These are phyloP conservation scores for Mesitornis unicolor DNA, from an alignment of 2,113 vertebrate genomes.

Conservation along the genomic window DNA sequence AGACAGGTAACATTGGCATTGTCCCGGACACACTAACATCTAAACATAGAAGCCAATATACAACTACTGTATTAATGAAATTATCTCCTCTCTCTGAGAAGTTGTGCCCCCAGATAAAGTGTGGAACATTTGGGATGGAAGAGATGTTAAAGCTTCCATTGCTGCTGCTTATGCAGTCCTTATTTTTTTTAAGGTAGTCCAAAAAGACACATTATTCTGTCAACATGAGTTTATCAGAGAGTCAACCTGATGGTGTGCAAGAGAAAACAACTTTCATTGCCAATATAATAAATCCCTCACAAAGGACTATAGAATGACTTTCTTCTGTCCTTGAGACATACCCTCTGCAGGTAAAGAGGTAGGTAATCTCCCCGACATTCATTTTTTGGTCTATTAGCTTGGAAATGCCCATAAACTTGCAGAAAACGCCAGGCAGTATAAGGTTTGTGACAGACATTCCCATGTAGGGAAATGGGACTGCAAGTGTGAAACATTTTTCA, in stretches of 20 bases:
- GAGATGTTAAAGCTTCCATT: neutral
- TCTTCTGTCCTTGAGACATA: neutral
- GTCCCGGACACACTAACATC: neutral
- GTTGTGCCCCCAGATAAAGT: neutral
- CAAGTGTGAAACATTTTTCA: neutral
- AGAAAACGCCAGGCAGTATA: neutral
- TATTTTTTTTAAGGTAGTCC: neutral
- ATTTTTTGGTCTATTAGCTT: neutral
- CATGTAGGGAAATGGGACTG: neutral
- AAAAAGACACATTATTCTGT: neutral
- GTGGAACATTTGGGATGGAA: neutral
- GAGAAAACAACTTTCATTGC: neutral
- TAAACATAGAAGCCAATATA: neutral
- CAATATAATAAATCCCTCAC: neutral
- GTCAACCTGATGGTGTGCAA: neutral
- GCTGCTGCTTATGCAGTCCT: neutral
- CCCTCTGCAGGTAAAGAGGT: neutral
- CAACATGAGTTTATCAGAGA: neutral
- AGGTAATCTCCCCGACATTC: neutral
- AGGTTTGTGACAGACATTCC: neutral
- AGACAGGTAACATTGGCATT: neutral
- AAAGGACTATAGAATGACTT: neutral
- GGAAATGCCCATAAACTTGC: neutral
- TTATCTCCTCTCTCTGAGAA: neutral
- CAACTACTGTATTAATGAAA: neutral